Base-by-base conservation (phyloP, 2,888 invertebrate species). In the Mimumesa dahlbomi region DNA sequence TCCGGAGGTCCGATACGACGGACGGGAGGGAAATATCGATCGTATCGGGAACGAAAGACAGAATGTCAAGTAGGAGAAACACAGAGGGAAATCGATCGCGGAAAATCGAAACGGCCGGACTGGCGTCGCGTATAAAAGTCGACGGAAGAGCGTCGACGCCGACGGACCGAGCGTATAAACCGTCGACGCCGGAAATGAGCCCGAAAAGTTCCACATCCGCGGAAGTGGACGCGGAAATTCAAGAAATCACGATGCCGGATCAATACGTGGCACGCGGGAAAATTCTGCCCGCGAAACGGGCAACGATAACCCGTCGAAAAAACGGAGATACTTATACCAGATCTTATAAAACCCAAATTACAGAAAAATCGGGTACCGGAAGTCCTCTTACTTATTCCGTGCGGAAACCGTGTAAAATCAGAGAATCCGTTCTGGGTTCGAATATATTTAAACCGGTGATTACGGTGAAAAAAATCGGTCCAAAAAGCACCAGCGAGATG, bases 181-280 rank as follows among this genome's bases (percentile, higher is more conserved):
- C 36, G 36, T 9, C 6, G 2, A 14, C 21, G 11, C 16, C 29
- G 1, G 62, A 43, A 25, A 54, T 16, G 11, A 53, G 58, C 34
- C 46, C 50, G 11, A 63, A 42, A 40, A 68, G 63, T 53, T 62
- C 25, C 18, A 45, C 38, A 1, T 57, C 72, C 6, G 43, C 13
- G n/a, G 68, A 68, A 18, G 58, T 61, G 22, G 73, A 69, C 36
- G 14, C 61, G 13, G 72, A 66, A 25, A 52, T 64, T 22, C 82
- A 75, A 18, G 79, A 80, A 62, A 72, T 82, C 58, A 67, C 61
- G 2, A 70, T 79, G 46, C 36, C 75, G 18, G 76, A 79, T 58
- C 79, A 72, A 43, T 50, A 61, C 14, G 54, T 67, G 5, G 69
- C 77, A 36, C 31, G 19, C 14, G 36, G 48, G 14, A 49, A 42